Evolutionary conservation across 2,797 vertebrate genomes (phyloP).

Genomic region (Pseudochaenichthys georgianus): DNA sequence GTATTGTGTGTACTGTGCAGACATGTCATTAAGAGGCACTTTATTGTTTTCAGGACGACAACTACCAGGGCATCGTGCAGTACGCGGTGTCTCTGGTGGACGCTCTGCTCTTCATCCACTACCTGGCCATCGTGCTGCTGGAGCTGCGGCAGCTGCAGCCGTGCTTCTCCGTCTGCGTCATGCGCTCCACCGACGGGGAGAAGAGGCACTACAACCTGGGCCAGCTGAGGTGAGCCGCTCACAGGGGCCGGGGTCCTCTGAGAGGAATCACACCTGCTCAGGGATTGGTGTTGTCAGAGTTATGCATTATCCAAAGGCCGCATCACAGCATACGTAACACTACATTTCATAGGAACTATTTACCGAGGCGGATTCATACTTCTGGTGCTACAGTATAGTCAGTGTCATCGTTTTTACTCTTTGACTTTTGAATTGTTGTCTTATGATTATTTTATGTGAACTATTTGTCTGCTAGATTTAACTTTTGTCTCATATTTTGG

Average conservation of each 20-base stretch:
- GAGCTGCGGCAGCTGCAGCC: constrained; percentile 95
- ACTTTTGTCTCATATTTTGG: too few species aligned
- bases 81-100: constrained; percentile 97
- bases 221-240: constrained; percentile 88
- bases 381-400: neutral
- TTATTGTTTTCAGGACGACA: constrained; percentile 78
- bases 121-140: constrained; percentile 94
- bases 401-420: too few species aligned
- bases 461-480: too few species aligned
- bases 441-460: too few species aligned
- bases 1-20: neutral
- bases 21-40: neutral
- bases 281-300: neutral
- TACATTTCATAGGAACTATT: neutral
- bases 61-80: constrained; percentile 96
- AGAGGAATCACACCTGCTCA: too few species aligned
- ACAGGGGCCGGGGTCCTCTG: neutral
- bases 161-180: constrained; percentile 89
- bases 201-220: constrained; percentile 93
- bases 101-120: constrained; percentile 97
- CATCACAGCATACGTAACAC: too few species aligned
- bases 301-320: neutral
- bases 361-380: neutral
- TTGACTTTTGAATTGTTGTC: too few species aligned
- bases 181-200: constrained; percentile 93